Base-by-base conservation (phyloP, 2,797 vertebrate species). In the Darevskia nairensis region DNA sequence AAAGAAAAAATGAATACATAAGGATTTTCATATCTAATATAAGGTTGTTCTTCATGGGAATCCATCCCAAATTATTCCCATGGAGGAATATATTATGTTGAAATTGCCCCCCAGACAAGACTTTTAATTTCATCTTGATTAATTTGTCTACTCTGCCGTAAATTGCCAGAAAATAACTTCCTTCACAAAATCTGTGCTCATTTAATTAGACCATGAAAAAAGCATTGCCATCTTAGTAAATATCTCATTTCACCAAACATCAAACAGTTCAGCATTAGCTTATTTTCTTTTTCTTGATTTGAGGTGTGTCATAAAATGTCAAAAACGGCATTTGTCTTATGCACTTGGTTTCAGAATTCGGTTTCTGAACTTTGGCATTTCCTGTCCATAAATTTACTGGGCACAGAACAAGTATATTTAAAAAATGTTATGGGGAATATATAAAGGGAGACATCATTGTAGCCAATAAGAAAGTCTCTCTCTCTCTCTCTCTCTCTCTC, bases 51-150 rank as follows among this genome's bases (percentile, higher is more conserved):
- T 61, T 79, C 21, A 72, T 71, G 19, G 44, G 35, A 79, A 19
- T 83, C 4, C 25, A 69, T 71, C 68, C 23, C 46, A 59, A 61
- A 68, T 79, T 13, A 71, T 84, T 79, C 79, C 50, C 50, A 61
- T 71, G 41, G 29, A 82, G 46, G 35, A 84, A 55, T 72, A 72
- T 4, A 7, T 55, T 39, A 8, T 10, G 5, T 32, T 44, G 44
- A 84, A 79, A 21, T 50, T 84, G 74, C 46, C 81, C 74, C 27
- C 35, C 4, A 59, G 59, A 55, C 1, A 4, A 0, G 1, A 25
- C 27, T 86, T 72, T 72, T 39, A 72, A 80, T 89, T 90, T 90
- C 55, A 41, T 19, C 41, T 72, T 68, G 41, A 64, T 84, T 86
- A 6, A 84, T 44, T 80, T 76, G 8, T n/a, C 61, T 77, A 35